Base-by-base conservation (phyloP, 2,113 vertebrate genomes). In the Promerops cafer region DNA sequence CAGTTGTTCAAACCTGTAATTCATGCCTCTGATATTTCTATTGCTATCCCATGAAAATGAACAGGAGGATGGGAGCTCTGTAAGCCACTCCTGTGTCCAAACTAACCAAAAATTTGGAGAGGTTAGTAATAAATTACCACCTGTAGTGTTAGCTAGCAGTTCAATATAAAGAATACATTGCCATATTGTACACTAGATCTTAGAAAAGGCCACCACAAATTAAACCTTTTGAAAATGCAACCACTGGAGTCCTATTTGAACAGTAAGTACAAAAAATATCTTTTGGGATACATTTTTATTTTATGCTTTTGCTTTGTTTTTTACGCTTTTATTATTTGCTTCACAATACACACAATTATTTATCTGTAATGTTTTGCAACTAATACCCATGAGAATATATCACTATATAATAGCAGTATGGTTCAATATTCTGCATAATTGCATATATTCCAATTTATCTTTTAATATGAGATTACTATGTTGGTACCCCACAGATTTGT, bases 41-140 rank as follows among this genome's bases (percentile, higher is more conserved):
- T 20, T 54, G 16, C 9, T 68, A 18, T 65, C 28, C 35, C 16
- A n/a, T 30, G 31, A 76, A 72, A 79, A 57, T 49, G 7, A 66
- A 44, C 0, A 0, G 13, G 22, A 91, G 86, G 7, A 13, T 52
- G 60, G 26, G 21, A 87, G 18, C 4, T 50, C 45, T 16, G 3
- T 31, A 64, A 89, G 9, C 10, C 17, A 23, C 7, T 50, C 30
- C 5, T 79, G 7, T 64, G 53, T 64, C 27, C 13, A 82, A 82
- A 44, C 16, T 14, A 68, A 40, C 10, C 56, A 75, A 59, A 61
- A 19, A 30, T n/a, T 30, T 65, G 45, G 52, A 78, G 50, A 64
- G 40, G 8, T 57, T 64, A 75, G 27, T 35, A 66, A 59, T 6
- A 70, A 37, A 31, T 11, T 76, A 30, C 9, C 14, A n/a, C 1